A percentile compares a stretch with the other conserved stretches of the same genome.
These are phyloP conservation scores for Diphyllodes magnificus DNA, from an alignment of 2,113 vertebrate species.

Conservation along the genomic window DNA sequence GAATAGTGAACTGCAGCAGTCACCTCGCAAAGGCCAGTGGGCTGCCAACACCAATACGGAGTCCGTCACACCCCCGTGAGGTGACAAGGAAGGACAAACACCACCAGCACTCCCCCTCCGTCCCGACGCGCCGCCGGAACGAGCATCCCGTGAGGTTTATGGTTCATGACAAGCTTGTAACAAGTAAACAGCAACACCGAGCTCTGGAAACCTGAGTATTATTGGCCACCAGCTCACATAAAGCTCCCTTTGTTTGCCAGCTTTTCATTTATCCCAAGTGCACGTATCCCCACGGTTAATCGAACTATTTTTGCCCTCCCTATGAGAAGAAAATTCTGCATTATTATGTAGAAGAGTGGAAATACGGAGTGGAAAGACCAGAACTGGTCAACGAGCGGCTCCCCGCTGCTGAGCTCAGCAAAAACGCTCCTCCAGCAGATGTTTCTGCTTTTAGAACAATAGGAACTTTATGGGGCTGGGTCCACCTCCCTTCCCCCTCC, in stretches of 20 bases:
- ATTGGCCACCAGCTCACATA: not conserved
- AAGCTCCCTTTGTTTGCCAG: constrained; percentile 1
- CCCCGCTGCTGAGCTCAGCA: constrained; percentile 62
- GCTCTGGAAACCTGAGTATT: constrained; percentile 5
- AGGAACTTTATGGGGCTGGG: constrained; percentile 57
- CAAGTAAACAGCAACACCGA: not conserved
- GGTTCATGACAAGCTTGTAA: not conserved
- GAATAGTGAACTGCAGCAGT: not conserved
- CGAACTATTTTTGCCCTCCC: not conserved
- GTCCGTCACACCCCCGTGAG: fast-evolving
- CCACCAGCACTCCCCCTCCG: not conserved
- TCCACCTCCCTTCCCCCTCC: constrained; percentile 24
- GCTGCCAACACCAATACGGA: fast-evolving
- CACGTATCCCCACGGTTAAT: not conserved
- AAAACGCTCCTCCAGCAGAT: constrained; percentile 50
- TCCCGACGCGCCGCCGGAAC: fast-evolving
- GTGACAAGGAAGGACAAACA: not conserved
- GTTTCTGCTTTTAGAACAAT: constrained; percentile 63
- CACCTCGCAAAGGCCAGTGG: not conserved
- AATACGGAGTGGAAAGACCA: constrained; percentile 23
- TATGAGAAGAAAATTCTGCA: constrained; percentile 1
- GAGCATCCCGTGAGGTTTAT: not conserved
- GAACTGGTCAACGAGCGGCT: constrained; percentile 16
- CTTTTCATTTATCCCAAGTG: constrained; percentile 6
- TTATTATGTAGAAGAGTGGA: constrained; percentile 7